These are phyloP conservation scores for Anabacerthia variegaticeps DNA, from an alignment of 2,797 vertebrate genomes.

Conservation along the genomic window DNA sequence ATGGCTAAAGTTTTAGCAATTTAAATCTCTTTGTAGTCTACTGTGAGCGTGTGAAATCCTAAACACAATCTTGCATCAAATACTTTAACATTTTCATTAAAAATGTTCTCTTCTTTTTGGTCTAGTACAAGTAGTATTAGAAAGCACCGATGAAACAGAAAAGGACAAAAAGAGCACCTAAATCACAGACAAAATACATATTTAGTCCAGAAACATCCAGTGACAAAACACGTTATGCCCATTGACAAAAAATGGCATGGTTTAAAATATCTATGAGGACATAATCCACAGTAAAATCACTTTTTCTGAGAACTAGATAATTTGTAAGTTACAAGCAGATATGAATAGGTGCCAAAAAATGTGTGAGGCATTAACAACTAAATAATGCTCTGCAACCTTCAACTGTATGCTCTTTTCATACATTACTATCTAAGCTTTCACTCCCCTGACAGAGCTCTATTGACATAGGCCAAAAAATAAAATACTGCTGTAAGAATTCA, in stretches of 20 bases:
- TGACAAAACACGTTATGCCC: not conserved
- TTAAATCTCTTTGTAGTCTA: not conserved
- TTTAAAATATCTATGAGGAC: not conserved
- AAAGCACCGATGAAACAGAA: not conserved
- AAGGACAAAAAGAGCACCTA: not conserved
- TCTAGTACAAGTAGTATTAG: not conserved
- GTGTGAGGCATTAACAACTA: not conserved
- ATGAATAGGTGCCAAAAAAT: not conserved
- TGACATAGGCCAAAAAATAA: not conserved
- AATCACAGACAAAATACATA: not conserved
- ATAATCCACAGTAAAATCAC: not conserved
- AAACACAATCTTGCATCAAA: not conserved
- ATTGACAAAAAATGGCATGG: not conserved
- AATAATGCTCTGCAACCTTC: not conserved
- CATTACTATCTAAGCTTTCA: not conserved
- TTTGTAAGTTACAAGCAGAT: conserved; percentile 4
- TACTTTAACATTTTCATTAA: not conserved
- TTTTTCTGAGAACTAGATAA: not conserved
- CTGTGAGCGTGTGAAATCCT: not conserved
- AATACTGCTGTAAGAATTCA: not conserved
- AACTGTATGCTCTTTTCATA: not conserved
- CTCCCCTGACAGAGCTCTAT: not conserved
- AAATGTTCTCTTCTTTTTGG: not conserved
- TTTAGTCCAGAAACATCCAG: not conserved
- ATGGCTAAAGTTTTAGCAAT: not conserved